Conservation (phyloP, 2,888 invertebrate genomes). For the Mythimna lalbum region DNA sequence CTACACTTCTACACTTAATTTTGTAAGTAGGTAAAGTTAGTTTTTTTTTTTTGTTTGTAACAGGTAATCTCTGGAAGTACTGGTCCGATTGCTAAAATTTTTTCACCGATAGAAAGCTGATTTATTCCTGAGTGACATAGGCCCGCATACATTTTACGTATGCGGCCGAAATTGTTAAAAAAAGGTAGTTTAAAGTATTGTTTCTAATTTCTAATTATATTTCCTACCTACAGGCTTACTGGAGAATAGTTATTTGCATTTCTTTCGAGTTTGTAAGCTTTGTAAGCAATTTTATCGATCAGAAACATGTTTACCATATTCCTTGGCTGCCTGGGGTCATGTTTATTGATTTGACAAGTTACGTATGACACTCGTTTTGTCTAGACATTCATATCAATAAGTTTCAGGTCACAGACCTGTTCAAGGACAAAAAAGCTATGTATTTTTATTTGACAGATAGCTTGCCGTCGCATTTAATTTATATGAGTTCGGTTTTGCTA, state of each 20-base stretch:
- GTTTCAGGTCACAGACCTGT: slow-evolving; percentile 8
- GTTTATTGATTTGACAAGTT: slow-evolving; percentile 46
- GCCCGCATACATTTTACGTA: too few species aligned
- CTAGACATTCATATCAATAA: slow-evolving; percentile 42
- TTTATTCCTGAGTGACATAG: too few species aligned
- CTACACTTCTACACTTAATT: too few species aligned
- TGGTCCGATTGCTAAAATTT: too few species aligned
- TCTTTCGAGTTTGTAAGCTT: neutral
- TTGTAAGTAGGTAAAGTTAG: too few species aligned
- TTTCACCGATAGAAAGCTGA: too few species aligned
- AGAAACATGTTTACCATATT: slow-evolving; percentile 20
- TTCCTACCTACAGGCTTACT: too few species aligned
- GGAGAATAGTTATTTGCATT: neutral
- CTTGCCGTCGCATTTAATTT: neutral
- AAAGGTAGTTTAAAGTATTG: too few species aligned
- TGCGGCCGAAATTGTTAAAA: too few species aligned
- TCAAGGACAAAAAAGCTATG: slow-evolving; percentile 22
- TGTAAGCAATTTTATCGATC: slow-evolving; percentile 24
- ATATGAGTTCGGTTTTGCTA: neutral
- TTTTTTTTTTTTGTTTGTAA: too few species aligned
- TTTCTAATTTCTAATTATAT: neutral
- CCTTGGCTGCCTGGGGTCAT: slow-evolving; percentile 3
- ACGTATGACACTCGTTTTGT: slow-evolving; percentile 22
- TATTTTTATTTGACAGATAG: slow-evolving; percentile 12
- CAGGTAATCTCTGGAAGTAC: too few species aligned